Percentiles rank a stretch among this genome's conserved stretches.
These are phyloP conservation scores for Chrysocyon brachyurus DNA, from an alignment of 2,797 vertebrate species.

Conservation along the genomic window DNA sequence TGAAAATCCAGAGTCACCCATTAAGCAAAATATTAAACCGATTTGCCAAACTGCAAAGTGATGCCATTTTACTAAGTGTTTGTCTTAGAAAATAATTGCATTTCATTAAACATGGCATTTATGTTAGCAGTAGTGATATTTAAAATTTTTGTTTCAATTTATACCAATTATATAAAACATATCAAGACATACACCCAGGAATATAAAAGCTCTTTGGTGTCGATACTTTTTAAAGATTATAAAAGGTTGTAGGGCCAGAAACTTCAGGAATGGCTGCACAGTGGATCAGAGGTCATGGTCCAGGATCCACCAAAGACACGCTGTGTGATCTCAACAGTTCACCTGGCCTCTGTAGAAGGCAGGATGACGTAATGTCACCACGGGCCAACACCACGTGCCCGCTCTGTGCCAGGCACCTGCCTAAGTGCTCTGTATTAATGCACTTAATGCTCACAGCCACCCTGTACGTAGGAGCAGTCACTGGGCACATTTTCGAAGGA, in stretches of 20 bases:
- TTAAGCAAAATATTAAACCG: neutral
- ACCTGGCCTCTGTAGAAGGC: neutral
- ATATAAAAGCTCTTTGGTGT: neutral
- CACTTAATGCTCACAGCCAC: neutral
- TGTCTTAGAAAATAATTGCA: neutral
- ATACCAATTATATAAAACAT: neutral
- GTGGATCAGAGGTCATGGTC: neutral
- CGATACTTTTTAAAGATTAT: neutral
- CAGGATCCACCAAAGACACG: neutral
- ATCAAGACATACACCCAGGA: neutral
- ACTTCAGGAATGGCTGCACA: neutral
- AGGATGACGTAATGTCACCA: neutral
- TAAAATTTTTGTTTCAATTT: constrained; percentile 33
- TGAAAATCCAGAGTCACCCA: neutral
- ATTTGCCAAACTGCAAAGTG: neutral
- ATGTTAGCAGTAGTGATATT: neutral
- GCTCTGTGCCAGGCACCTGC: neutral
- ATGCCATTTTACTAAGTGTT: neutral
- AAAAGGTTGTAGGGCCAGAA: neutral
- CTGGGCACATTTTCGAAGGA: neutral
- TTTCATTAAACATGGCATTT: constrained; percentile 28
- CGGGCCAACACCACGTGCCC: accelerated
- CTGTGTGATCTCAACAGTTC: accelerated
- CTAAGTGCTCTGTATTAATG: neutral
- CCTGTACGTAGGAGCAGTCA: neutral